Evolutionary conservation across 2,113 vertebrate genomes (phyloP).

Genomic region (Stercorarius parasiticus): DNA sequence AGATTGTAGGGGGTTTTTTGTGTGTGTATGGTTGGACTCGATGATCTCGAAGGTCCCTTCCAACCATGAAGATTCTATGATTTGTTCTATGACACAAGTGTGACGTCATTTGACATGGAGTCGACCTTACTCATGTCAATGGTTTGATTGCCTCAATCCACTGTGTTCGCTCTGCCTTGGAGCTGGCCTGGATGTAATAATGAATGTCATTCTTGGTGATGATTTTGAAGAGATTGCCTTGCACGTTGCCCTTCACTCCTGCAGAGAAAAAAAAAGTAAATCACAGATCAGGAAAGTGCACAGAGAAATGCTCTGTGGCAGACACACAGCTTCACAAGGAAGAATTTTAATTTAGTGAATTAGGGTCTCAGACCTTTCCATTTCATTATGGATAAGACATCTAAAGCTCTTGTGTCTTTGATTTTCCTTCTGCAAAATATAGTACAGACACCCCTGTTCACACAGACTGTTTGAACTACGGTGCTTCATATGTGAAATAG

Average conservation of each 20-base stretch:
- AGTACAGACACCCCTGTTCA: neutral
- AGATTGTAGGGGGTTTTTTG: too few relatives aligned
- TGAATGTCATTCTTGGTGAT: conserved; percentile 88
- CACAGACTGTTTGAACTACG: neutral
- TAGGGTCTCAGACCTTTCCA: neutral
- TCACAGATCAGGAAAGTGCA: neutral
- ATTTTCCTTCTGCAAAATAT: neutral
- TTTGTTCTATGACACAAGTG: neutral
- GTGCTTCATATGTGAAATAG: neutral
- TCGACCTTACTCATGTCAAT: conserved; percentile 71
- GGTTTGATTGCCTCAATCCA: conserved; percentile 92
- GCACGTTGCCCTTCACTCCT: conserved; percentile 95
- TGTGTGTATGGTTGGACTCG: too few relatives aligned
- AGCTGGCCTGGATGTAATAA: conserved; percentile 95
- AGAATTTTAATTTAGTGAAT: neutral
- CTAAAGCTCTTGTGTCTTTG: neutral
- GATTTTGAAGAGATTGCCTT: conserved; percentile 96
- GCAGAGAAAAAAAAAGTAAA: neutral
- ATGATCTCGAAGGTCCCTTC: too few relatives aligned
- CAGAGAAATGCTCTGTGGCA: neutral
- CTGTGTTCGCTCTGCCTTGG: conserved; percentile 82
- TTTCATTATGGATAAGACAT: neutral
- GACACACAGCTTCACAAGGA: neutral
- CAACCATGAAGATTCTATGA: too few relatives aligned
- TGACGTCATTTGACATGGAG: neutral